Evolutionary conservation across 2,888 invertebrate genomes (phyloP), one percentile per base, ranked within the genome.

Genomic region (Rhaphigaster nebulosa): DNA sequence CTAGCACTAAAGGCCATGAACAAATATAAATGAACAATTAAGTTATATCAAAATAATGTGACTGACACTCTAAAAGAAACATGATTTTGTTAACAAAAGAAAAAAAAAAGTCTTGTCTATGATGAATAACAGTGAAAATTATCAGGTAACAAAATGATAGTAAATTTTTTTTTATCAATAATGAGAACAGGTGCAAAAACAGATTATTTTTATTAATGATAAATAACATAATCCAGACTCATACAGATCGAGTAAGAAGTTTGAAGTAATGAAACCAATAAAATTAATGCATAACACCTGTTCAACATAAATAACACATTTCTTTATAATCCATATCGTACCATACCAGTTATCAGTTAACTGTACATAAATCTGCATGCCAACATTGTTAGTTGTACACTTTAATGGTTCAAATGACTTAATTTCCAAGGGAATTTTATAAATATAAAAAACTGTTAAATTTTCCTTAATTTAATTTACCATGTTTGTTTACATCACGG

Each of bases 11-110:
- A 84, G 84, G 84, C 45, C 84, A 84, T 84, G 45, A 84, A 84
- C 45, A 84, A 84, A 84, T 84, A 84, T n/a, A 45, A 84, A 84
- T 84, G 84, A 50, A 50, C 84, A 84, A n/a, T 84, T 84, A 84
- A 84, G 84, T 84, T 84, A 84, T 84, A 84, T 84, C 45, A 45
- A 84, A 84, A 84, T 84, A 84, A 45, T 84, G 84, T 84, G 84
- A 45, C n/a, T 84, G 84, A 84, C 45, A 41, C 84, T 84, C 84
- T 84, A 84, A 45, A 84, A 84, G 84, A 84, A 50, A 84, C 84
- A 84, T 84, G 45, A 84, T 84, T 84, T 84, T 76, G 70, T 76
- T 76, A 76, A 84, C 41, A 84, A 84, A 84, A 84, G 26, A 84
- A 45, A 45, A 45, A 76, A 84, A 84, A 84, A 45, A 45, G 84